Base-by-base conservation (phyloP, 1,140 invertebrate genomes). In the Daktulosphaira vitifoliae region DNA sequence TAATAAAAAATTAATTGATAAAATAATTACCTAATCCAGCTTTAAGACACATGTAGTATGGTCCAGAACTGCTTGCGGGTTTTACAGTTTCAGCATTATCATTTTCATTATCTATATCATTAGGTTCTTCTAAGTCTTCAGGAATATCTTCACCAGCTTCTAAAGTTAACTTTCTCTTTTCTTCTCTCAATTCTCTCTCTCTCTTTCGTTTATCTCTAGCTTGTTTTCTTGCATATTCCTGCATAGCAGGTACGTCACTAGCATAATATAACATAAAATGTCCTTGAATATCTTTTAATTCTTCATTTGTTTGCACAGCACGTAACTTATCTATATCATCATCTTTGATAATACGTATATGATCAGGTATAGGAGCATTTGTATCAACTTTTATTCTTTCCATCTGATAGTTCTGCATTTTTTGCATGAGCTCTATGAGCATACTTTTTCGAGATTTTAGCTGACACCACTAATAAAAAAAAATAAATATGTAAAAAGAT, bases 191-290 rank as follows among this genome's bases (percentile, higher is more conserved):
- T 22, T 80, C 77, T 67, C 82, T 82, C 39, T 80, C 81, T 65
- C 84, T 81, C 26, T n/a, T 65, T 20, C 65, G 66, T n/a, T 42
- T 33, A 69, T 70, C 78, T 71, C 68, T 80, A 70, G 84, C 81
- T 71, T 84, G 88, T 48, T 75, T 75, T 48, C 79, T 77, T 71
- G 66, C 62, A 18, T 46, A 42, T 49, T 72, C 71, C 46, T 70
- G 67, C 72, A 73, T 73, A 23, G 66, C 67, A 39, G 68, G 68
- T 23, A 72, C 68, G 48, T 96, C 90, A 22, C 84, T 81, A 0
- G 87, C 86, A 73, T 98, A 98, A 72, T 98, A 94, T 0, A 98
- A 76, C 67, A 92, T 81, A 72, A 98, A 98, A 72, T 97, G 92
- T 69, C 87, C 84, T 75, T 96, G 92, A 1, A 92, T 85, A 72